Conservation (phyloP, 2,113 vertebrate species). For the Cyanoderma ruficeps region DNA sequence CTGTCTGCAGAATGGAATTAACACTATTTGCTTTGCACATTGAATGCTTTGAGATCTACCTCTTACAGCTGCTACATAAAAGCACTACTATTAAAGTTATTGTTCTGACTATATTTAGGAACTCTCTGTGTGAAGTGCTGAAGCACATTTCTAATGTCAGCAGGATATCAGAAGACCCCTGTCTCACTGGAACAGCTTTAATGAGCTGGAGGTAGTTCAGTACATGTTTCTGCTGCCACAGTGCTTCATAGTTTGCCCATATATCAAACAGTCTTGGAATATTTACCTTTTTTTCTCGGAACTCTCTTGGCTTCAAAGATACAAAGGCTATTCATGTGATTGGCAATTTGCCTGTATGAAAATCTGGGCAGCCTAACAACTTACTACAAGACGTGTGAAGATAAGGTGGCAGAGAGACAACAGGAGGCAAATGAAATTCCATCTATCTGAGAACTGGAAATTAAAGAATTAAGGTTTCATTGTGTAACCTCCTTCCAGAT, state of each 20-base stretch:
- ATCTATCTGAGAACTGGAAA: background rate
- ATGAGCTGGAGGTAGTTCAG: constrained; percentile 36
- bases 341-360: background rate
- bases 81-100: background rate
- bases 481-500: background rate
- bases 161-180: constrained; percentile 28
- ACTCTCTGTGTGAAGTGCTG: background rate
- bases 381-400: background rate
- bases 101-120: constrained; percentile 23
- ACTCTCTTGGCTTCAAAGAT: background rate
- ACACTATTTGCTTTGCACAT: background rate
- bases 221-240: background rate
- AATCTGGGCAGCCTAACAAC: constrained; percentile 17
- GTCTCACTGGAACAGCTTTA: constrained; percentile 40
- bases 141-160: constrained; percentile 27
- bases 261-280: constrained; percentile 17
- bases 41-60: background rate
- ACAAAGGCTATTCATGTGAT: background rate
- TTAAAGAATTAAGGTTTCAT: background rate
- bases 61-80: background rate
- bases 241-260: constrained; percentile 10
- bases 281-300: constrained; percentile 25
- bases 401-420: constrained; percentile 22
- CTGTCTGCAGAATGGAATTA: background rate
- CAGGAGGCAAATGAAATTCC: constrained; percentile 42